phyloP scores from a whole-genome alignment of 2,797 vertebrate genomes.

The Sebastes hubbsi region DNA sequence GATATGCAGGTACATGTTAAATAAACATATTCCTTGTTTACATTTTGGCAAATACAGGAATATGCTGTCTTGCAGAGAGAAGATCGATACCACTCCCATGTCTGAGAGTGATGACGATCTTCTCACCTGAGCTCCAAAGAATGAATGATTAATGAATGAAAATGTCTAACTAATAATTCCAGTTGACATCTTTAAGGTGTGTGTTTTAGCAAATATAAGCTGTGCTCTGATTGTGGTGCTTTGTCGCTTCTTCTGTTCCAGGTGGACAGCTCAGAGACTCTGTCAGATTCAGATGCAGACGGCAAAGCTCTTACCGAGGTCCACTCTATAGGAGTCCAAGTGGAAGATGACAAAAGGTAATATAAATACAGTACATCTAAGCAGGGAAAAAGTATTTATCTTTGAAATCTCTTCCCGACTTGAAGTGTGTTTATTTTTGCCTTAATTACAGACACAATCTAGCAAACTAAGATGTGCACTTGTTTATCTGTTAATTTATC shows the following conservation, averaged over 20 bases:
- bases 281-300: constrained; percentile 95
- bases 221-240: background rate
- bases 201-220: background rate
- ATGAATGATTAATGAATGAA: background rate
- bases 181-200: background rate
- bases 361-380: constrained; percentile 5
- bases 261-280: constrained; percentile 91
- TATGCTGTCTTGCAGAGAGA: too few relatives aligned
- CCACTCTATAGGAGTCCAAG: constrained; percentile 97
- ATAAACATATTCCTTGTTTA: too few relatives aligned
- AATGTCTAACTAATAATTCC: background rate
- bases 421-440: constrained; percentile 23
- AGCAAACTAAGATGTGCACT: constrained; percentile 22
- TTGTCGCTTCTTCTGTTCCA: constrained; percentile 42
- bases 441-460: constrained; percentile 29
- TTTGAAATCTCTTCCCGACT: background rate
- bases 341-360: constrained; percentile 98
- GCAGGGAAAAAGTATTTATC: background rate
- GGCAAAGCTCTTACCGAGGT: constrained; percentile 93
- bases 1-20: background rate
- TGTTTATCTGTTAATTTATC: constrained; percentile 44
- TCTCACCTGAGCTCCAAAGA: background rate
- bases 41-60: too few relatives aligned
- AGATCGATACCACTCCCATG: background rate
- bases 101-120: background rate